Evolutionary conservation across 1,140 invertebrate species (phyloP).

Genomic region (Drosophila mayri): DNA sequence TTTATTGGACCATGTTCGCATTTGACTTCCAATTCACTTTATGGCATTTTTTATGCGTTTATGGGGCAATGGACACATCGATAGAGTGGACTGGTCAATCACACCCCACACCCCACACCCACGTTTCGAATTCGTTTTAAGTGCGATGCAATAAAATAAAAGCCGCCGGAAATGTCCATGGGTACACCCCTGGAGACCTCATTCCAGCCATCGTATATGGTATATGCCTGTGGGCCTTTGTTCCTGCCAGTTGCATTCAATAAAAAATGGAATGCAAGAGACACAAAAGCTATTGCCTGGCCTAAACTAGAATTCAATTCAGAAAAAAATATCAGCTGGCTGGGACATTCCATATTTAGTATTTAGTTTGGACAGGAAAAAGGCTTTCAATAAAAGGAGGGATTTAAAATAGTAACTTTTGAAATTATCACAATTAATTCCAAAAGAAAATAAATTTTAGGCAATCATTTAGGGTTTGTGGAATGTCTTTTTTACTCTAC

Average conservation of each 20-base stretch:
- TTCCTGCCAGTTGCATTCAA: conserved; percentile 27
- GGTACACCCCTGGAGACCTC: conserved; percentile 1
- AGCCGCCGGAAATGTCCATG: conserved; percentile 47
- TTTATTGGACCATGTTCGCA: conserved; percentile 68
- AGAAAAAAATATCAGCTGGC: conserved; percentile 1
- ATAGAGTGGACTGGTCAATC: conserved; percentile 22
- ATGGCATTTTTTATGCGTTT: conserved; percentile 79
- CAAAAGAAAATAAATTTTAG: neutral
- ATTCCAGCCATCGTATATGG: neutral
- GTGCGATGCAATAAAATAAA: conserved; percentile 79
- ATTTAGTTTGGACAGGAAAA: neutral
- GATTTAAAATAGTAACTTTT: neutral
- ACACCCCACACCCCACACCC: conserved; percentile 12
- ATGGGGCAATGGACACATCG: conserved; percentile 67
- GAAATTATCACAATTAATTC: neutral
- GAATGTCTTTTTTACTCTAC: neutral
- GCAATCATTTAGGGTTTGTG: neutral
- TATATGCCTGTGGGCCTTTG: neutral
- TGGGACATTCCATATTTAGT: conserved; percentile 3
- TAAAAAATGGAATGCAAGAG: conserved; percentile 8
- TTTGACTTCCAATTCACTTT: conserved; percentile 83
- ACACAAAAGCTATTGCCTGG: conserved; percentile 11
- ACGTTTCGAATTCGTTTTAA: conserved; percentile 77
- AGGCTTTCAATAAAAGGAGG: neutral
- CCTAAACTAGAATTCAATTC: conserved; percentile 13